Evolutionary conservation across 1,140 invertebrate species (phyloP).

Genomic region (Limonius californicus): DNA sequence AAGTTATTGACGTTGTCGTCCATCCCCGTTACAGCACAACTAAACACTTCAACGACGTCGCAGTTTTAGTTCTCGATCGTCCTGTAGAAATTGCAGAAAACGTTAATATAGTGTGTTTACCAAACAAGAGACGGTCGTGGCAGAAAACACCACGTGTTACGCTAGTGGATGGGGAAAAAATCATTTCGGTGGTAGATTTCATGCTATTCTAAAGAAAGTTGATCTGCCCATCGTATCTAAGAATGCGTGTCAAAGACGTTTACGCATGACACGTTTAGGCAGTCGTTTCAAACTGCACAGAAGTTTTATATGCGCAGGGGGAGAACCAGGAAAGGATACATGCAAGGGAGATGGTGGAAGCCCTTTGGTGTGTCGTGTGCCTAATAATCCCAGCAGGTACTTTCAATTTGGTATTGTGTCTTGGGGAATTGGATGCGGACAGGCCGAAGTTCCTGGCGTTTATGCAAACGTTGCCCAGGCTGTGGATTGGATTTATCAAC

Average conservation of each 20-base stretch:
- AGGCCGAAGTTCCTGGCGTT: slow-evolving; percentile 59
- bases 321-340: slow-evolving; percentile 56
- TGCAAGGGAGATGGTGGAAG: slow-evolving; percentile 54
- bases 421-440: slow-evolving; percentile 56
- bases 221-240: slow-evolving; percentile 60
- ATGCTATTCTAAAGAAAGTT: slow-evolving; percentile 70
- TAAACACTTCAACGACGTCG: slow-evolving; percentile 63
- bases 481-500: too few species aligned
- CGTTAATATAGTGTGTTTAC: slow-evolving; percentile 68
- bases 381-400: slow-evolving; percentile 43
- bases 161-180: slow-evolving; percentile 62
- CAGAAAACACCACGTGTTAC: slow-evolving; percentile 47
- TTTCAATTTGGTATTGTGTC: slow-evolving; percentile 56
- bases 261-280: slow-evolving; percentile 59
- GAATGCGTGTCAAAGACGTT: slow-evolving; percentile 52
- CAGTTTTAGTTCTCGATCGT: slow-evolving; percentile 57
- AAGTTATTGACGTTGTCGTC: slow-evolving; percentile 50
- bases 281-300: slow-evolving; percentile 59
- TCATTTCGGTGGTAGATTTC: slow-evolving; percentile 57
- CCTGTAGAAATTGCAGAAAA: slow-evolving; percentile 58
- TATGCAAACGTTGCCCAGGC: slow-evolving; percentile 59
- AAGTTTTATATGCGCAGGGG: slow-evolving; percentile 74
- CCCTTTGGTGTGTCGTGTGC: slow-evolving; percentile 49
- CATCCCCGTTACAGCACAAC: slow-evolving; percentile 48
- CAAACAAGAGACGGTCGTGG: slow-evolving; percentile 47